These are phyloP conservation scores for Papilio protenor DNA, from an alignment of 2,888 invertebrate species.

Conservation along the genomic window DNA sequence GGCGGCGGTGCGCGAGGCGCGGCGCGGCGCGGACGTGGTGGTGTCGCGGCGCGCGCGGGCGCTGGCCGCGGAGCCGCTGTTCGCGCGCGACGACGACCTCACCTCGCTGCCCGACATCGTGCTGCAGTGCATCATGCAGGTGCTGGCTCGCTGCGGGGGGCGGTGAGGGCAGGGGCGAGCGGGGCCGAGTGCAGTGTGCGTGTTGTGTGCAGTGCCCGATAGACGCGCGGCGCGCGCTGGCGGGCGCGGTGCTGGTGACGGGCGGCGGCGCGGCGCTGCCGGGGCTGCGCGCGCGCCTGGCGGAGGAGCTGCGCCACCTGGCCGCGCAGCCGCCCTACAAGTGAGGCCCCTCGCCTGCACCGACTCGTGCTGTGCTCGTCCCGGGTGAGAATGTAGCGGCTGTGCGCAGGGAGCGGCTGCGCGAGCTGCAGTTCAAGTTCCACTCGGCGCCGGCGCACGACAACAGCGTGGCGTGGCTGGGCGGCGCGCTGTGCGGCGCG, in stretches of 20 bases:
- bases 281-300: slow-evolving; percentile 92
- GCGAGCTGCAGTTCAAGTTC: slow-evolving; percentile 86
- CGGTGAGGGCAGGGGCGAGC: too few relatives aligned
- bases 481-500: slow-evolving; percentile 86
- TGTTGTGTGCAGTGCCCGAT: slow-evolving; percentile 88
- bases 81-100: slow-evolving; percentile 77
- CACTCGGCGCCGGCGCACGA: slow-evolving; percentile 90
- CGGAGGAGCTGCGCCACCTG: slow-evolving; percentile 89
- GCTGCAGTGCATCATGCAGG: slow-evolving; percentile 86
- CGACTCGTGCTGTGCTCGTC: too few relatives aligned
- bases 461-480: slow-evolving; percentile 94
- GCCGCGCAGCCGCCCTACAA: slow-evolving; percentile 86
- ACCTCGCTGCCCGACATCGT: slow-evolving; percentile 60
- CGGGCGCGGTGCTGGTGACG: slow-evolving; percentile 92
- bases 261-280: slow-evolving; percentile 94
- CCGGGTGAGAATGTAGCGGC: too few relatives aligned
- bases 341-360: too few relatives aligned
- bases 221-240: slow-evolving; percentile 90
- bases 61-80: slow-evolving; percentile 82
- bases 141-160: slow-evolving; percentile 52
- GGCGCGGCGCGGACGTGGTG: slow-evolving; percentile 92
- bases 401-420: slow-evolving; percentile 55
- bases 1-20: slow-evolving; percentile 91
- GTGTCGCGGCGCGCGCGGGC: slow-evolving; percentile 87
- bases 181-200: neutral